These are phyloP conservation scores for Hirtodrosophila alboralis DNA, from an alignment of 2,888 invertebrate genomes.

Conservation along the genomic window DNA sequence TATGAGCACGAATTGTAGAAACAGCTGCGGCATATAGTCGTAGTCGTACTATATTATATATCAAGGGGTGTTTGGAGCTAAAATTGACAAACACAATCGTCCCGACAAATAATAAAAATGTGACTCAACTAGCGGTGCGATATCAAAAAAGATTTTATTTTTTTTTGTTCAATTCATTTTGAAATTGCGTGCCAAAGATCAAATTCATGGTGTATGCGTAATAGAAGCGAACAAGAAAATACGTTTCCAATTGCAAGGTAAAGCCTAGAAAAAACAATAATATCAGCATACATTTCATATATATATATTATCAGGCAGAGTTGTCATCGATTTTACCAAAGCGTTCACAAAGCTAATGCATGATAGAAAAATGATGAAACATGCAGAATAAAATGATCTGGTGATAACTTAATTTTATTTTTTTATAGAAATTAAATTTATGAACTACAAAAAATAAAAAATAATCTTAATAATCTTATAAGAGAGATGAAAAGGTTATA, in stretches of 20 bases:
- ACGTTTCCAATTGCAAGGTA: slow-evolving; percentile 52
- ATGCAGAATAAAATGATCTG: too few species aligned
- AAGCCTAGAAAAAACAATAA: slow-evolving; percentile 25
- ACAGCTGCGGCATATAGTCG: too few species aligned
- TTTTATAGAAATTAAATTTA: too few species aligned
- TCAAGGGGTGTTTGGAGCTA: slow-evolving; percentile 1
- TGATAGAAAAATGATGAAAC: too few species aligned
- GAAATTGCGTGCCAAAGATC: slow-evolving; percentile 81
- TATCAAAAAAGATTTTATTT: slow-evolving; percentile 46
- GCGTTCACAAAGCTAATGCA: slow-evolving; percentile 1
- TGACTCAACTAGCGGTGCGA: slow-evolving; percentile 58
- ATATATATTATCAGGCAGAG: slow-evolving; percentile 13
- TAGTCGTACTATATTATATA: too few species aligned
- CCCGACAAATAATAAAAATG: slow-evolving; percentile 31
- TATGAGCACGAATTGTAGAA: slow-evolving; percentile 26
- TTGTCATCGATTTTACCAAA: slow-evolving; percentile 1
- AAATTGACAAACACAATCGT: slow-evolving; percentile 33
- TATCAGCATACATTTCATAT: slow-evolving; percentile 11
- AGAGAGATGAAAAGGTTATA: too few species aligned
- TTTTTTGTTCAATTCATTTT: slow-evolving; percentile 46
- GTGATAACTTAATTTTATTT: too few species aligned
- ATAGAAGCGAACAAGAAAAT: slow-evolving; percentile 32
- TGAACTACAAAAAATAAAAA: slow-evolving; percentile 1
- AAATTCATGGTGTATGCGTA: slow-evolving; percentile 72
- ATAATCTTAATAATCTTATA: too few species aligned